Conservation (phyloP, 2,797 vertebrate species). For the Myioborus melanocephalus region DNA sequence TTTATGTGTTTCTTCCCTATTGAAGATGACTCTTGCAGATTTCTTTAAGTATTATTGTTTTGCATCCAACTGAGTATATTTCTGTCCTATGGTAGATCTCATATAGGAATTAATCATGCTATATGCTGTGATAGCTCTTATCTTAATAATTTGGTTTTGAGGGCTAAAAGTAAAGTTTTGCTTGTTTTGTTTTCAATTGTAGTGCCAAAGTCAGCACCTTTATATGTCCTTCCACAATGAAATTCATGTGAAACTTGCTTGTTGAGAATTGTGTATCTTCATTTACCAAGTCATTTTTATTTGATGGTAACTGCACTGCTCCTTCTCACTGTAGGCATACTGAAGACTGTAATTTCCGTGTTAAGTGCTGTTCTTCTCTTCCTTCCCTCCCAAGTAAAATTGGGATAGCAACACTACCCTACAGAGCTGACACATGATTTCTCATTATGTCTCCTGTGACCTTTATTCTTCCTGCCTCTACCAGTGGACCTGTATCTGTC, state of each 20-base stretch:
- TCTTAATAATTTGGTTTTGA: background rate
- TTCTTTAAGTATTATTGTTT: background rate
- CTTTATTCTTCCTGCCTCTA: background rate
- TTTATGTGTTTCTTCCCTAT: background rate
- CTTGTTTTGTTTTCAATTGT: background rate
- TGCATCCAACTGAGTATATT: background rate
- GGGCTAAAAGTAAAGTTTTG: background rate
- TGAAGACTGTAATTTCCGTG: background rate
- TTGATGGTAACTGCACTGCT: background rate
- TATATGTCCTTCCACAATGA: background rate
- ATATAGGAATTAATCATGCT: background rate
- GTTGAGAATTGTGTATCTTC: background rate
- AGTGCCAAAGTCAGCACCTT: background rate
- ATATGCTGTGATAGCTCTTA: background rate
- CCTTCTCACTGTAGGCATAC: background rate
- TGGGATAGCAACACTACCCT: background rate
- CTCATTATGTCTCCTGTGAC: background rate
- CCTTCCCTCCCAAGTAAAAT: background rate
- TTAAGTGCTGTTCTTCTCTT: background rate
- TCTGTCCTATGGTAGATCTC: background rate
- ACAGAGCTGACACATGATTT: background rate
- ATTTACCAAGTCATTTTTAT: background rate
- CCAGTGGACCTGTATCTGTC: background rate
- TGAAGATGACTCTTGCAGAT: background rate
- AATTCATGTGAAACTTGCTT: background rate